These are phyloP conservation scores for Oithona nana DNA, from an alignment of 2,888 invertebrate genomes.

Conservation along the genomic window DNA sequence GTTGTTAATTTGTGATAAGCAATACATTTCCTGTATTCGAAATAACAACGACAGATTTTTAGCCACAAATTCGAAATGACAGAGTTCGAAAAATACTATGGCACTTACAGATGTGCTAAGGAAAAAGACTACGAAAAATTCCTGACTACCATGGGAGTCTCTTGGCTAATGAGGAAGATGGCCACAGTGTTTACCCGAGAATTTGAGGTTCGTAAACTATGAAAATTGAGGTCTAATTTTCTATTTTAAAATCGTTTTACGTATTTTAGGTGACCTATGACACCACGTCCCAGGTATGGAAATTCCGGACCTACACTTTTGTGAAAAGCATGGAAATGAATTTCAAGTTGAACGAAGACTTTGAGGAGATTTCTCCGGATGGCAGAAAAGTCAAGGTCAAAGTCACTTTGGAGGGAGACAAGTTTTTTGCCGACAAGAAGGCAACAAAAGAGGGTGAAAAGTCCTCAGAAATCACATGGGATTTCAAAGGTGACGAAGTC, in stretches of 20 bases:
- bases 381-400: constrained; percentile 8
- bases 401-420: constrained; percentile 12
- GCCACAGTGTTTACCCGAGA: too few relatives aligned
- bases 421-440: constrained; percentile 10
- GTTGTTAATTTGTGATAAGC: too few relatives aligned
- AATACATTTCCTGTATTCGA: too few relatives aligned
- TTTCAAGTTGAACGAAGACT: constrained; percentile 14
- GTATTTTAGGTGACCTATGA: constrained; percentile 3
- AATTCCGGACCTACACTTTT: constrained; percentile 9
- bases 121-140: too few relatives aligned
- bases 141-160: too few relatives aligned
- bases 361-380: constrained; percentile 16
- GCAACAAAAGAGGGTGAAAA: constrained; percentile 17
- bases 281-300: constrained; percentile 3
- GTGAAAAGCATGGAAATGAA: constrained; percentile 15
- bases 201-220: too few relatives aligned
- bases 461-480: constrained; percentile 11
- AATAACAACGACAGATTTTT: too few relatives aligned
- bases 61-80: too few relatives aligned
- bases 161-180: too few relatives aligned
- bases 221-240: too few relatives aligned
- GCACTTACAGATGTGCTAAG: too few relatives aligned
- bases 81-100: too few relatives aligned
- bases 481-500: constrained; percentile 12
- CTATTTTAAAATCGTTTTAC: neutral